These are phyloP conservation scores for Drosophila lutescens DNA, from an alignment of 2,888 invertebrate genomes.

Conservation along the genomic window DNA sequence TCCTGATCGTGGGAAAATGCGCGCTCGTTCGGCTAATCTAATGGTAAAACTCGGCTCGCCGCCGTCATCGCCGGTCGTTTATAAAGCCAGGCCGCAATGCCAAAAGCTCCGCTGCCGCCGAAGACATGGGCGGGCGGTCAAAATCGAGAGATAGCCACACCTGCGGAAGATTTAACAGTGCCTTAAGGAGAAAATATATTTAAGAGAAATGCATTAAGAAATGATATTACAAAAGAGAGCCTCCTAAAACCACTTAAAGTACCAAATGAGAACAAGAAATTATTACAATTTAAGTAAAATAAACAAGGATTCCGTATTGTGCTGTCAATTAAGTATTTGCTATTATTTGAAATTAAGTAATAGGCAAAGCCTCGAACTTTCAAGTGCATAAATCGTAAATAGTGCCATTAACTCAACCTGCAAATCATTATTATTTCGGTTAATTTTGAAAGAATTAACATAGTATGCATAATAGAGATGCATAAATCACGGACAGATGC, in stretches of 20 bases:
- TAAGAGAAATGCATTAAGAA: too few species aligned
- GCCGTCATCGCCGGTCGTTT: slow-evolving; percentile 62
- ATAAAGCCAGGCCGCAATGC: slow-evolving; percentile 62
- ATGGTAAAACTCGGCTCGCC: slow-evolving; percentile 67
- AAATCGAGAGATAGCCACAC: slow-evolving; percentile 1
- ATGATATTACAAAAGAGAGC: too few species aligned
- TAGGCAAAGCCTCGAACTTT: not conserved
- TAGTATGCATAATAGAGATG: not conserved
- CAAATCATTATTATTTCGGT: slow-evolving; percentile 1
- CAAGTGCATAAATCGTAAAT: not conserved
- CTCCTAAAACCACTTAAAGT: too few species aligned
- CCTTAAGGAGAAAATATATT: not conserved
- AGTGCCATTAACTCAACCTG: not conserved
- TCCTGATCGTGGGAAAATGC: slow-evolving; percentile 44
- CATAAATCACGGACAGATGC: slow-evolving; percentile 4
- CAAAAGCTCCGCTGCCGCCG: slow-evolving; percentile 27
- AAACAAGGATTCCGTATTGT: too few species aligned
- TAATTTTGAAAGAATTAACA: not conserved
- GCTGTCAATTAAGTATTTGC: too few species aligned
- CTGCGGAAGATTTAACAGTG: not conserved
- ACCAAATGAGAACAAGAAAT: too few species aligned
- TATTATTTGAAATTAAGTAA: too few species aligned
- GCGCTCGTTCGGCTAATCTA: slow-evolving; percentile 65
- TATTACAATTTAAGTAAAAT: not conserved
- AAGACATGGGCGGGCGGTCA: slow-evolving; percentile 52